Base-by-base conservation (phyloP, 2,797 vertebrate species). In the Lophotriccus pileatus region DNA sequence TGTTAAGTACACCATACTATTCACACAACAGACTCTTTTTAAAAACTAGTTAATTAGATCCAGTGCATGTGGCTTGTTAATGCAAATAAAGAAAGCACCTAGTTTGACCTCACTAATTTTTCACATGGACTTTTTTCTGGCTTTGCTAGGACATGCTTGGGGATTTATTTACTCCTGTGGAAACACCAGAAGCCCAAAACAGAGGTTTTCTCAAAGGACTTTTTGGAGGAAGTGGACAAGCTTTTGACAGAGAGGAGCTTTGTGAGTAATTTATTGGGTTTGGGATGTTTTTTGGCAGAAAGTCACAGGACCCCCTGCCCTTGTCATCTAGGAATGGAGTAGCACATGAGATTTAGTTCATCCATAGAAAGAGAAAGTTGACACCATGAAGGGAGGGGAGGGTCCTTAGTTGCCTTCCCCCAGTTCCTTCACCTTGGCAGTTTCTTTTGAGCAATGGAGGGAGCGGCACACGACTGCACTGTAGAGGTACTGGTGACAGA, bases 141-240 rank as follows among this genome's bases (percentile, higher is more conserved):
- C 75, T 96, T 91, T 92, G 12, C 82, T 94, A 99, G 99, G 99
- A 99, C 90, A 99, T 99, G 99, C 98, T 99, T 73, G 99, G 99
- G 75, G 99, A 99, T 97, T 98, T 99, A 92, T 99, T 99, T 97
- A 99, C 98, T 64, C 98, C 99, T 13, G 99, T 98, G 95, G 99
- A 99, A 97, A 99, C 99, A 34, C 99, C 99, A 34, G 99, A 99
- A 96, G 99, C 99, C 64, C 99, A 99, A 95, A 99, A 99, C 97
- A 98, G 99, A 98, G 99, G 99, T 59, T 99, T 99, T 96, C 98
- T 99, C 49, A 99, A 99, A 95, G 99, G 99, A 72, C 98, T 99
- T 91, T 99, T 99, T 92, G 98, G 99, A 90, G 99, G 99, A 95
- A 99, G 99, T 5, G 98, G 98, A 68, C 98, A 99, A 85, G 99